Evolutionary conservation across 2,888 invertebrate species (phyloP).

Genomic region (Drosophila lutescens): DNA sequence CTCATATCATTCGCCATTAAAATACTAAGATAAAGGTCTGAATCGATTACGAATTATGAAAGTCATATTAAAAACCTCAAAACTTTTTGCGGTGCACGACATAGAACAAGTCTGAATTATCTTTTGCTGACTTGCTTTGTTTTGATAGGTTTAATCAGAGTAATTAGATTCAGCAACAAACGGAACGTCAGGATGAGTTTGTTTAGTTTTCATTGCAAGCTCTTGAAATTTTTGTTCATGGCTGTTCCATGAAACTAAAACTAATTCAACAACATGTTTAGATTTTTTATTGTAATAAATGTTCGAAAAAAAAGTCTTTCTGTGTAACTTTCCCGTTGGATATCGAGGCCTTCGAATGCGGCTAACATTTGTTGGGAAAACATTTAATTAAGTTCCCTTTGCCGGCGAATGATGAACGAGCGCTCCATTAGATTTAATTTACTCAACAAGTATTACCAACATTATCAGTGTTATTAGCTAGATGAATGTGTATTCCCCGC

Average conservation of each 20-base stretch:
- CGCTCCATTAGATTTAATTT: slow-evolving; percentile 64
- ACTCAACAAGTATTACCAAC: slow-evolving; percentile 59
- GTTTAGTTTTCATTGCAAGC: not conserved
- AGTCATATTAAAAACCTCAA: not conserved
- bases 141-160: not conserved
- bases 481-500: slow-evolving; percentile 32
- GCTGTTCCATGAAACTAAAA: no score
- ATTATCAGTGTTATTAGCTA: slow-evolving; percentile 45
- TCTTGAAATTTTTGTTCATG: not conserved
- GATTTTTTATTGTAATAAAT: no score
- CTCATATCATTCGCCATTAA: not conserved
- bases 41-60: not conserved
- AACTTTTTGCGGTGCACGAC: not conserved
- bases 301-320: not conserved
- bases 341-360: slow-evolving; percentile 1
- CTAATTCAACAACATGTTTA: no score
- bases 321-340: slow-evolving; percentile 5
- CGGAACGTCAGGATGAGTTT: not conserved
- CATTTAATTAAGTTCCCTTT: slow-evolving; percentile 67
- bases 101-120: not conserved
- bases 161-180: not conserved
- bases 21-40: not conserved
- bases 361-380: slow-evolving; percentile 38
- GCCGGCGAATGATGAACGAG: slow-evolving; percentile 48
- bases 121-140: not conserved